phyloP scores from a whole-genome alignment of 1,140 invertebrate genomes.

The Drosophila grimshawi region DNA sequence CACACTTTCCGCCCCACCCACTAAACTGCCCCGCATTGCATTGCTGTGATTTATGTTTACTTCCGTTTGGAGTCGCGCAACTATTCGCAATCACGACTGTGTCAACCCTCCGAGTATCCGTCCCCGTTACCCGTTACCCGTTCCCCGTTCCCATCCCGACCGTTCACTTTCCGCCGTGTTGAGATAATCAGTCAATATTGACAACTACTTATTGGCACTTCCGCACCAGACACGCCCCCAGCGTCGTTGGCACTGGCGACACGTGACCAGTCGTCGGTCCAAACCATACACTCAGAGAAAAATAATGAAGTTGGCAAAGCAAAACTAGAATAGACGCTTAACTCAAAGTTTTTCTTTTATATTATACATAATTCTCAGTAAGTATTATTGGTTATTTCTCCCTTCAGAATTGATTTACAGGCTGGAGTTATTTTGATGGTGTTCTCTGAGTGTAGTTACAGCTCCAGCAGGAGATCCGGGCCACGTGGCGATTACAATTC shows the following conservation, averaged over 20 bases:
- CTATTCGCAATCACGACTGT: slow-evolving; percentile 71
- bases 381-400: too few relatives aligned
- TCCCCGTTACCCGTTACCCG: background rate
- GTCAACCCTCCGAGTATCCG: background rate
- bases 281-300: background rate
- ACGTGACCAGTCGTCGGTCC: slow-evolving; percentile 60
- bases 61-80: slow-evolving; percentile 65
- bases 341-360: too few relatives aligned
- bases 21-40: background rate
- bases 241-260: slow-evolving; percentile 42
- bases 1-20: background rate
- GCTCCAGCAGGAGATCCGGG: slow-evolving; percentile 21
- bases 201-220: slow-evolving; percentile 84
- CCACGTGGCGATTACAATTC: slow-evolving; percentile 18
- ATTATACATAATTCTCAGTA: too few relatives aligned
- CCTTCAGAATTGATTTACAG: too few relatives aligned
- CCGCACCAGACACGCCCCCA: slow-evolving; percentile 43
- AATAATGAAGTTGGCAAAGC: background rate
- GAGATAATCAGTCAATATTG: slow-evolving; percentile 84
- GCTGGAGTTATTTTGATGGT: background rate
- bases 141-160: background rate
- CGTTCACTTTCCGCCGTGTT: slow-evolving; percentile 50
- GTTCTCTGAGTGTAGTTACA: background rate
- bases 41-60: slow-evolving; percentile 74
- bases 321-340: too few relatives aligned